phyloP scores from a whole-genome alignment of 2,113 vertebrate genomes.

The Istiophorus platypterus region DNA sequence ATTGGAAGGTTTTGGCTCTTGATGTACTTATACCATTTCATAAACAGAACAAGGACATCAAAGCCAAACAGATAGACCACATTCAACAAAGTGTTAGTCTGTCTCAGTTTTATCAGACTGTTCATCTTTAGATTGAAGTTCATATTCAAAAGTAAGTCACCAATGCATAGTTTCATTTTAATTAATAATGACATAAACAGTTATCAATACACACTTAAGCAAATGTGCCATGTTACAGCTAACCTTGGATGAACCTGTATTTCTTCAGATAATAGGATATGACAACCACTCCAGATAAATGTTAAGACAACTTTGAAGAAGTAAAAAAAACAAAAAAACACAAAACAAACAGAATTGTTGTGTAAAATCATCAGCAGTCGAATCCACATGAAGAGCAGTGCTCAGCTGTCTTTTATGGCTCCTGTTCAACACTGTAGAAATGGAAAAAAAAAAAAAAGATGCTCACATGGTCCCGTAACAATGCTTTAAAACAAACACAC shows the following conservation, averaged over 20 bases:
- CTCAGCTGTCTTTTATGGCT: background rate
- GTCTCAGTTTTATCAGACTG: too few relatives aligned
- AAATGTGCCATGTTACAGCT: slow-evolving; percentile 1
- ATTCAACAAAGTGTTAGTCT: too few relatives aligned
- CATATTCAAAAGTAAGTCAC: too few relatives aligned
- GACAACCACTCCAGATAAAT: background rate
- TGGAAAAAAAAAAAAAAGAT: slow-evolving; percentile 12
- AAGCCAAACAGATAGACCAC: too few relatives aligned
- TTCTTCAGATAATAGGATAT: background rate
- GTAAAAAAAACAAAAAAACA: background rate
- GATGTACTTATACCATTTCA: too few relatives aligned
- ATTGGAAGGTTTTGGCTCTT: too few relatives aligned
- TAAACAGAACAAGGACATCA: too few relatives aligned
- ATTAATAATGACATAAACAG: too few relatives aligned
- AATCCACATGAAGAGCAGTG: background rate
- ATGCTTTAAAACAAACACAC: slow-evolving; percentile 29
- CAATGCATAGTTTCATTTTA: background rate
- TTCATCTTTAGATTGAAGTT: too few relatives aligned
- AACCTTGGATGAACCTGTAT: background rate
- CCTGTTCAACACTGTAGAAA: background rate
- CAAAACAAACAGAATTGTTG: background rate
- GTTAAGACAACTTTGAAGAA: background rate
- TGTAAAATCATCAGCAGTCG: background rate
- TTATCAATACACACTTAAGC: background rate
- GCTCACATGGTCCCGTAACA: background rate